phyloP scores from a whole-genome alignment of 2,113 vertebrate species.

The Xiphophorus couchianus region DNA sequence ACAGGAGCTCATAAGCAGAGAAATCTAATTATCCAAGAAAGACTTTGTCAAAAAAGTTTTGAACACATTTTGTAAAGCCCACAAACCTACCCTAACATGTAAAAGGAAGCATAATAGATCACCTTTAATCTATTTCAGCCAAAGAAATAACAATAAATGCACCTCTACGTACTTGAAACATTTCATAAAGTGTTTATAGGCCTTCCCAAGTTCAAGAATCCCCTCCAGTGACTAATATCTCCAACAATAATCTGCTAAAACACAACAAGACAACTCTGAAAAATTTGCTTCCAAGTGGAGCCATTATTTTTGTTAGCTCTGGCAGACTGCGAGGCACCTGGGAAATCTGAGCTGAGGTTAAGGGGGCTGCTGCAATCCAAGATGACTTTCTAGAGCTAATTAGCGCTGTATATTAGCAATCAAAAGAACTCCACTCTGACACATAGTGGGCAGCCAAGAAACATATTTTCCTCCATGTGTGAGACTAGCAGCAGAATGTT shows the following conservation, averaged over 20 bases:
- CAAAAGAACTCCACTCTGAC: slow-evolving; percentile 63
- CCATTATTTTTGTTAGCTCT: slow-evolving; percentile 77
- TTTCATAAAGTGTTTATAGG: slow-evolving; percentile 35
- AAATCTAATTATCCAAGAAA: no score
- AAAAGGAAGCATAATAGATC: no score
- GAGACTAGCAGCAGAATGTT: slow-evolving; percentile 64
- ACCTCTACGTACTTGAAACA: no score
- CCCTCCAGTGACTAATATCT: slow-evolving; percentile 59
- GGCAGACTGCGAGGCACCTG: slow-evolving; percentile 82
- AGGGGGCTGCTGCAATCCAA: slow-evolving; percentile 54
- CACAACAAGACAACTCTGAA: slow-evolving; percentile 50
- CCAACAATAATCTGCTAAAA: slow-evolving; percentile 72
- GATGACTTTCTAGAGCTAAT: slow-evolving; percentile 76
- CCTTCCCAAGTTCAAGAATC: slow-evolving; percentile 48
- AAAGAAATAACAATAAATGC: no score
- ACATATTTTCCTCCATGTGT: slow-evolving; percentile 77
- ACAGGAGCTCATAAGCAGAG: no score
- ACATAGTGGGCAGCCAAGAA: slow-evolving; percentile 74
- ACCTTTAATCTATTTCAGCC: no score
- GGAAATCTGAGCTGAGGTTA: slow-evolving; percentile 77
- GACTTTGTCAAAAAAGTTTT: no score
- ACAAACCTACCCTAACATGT: no score
- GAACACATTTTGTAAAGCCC: no score
- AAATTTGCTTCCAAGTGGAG: slow-evolving; percentile 59
- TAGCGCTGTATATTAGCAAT: slow-evolving; percentile 75